Base-by-base conservation (phyloP, 2,113 vertebrate genomes). In the Grammomys dolichurus region DNA sequence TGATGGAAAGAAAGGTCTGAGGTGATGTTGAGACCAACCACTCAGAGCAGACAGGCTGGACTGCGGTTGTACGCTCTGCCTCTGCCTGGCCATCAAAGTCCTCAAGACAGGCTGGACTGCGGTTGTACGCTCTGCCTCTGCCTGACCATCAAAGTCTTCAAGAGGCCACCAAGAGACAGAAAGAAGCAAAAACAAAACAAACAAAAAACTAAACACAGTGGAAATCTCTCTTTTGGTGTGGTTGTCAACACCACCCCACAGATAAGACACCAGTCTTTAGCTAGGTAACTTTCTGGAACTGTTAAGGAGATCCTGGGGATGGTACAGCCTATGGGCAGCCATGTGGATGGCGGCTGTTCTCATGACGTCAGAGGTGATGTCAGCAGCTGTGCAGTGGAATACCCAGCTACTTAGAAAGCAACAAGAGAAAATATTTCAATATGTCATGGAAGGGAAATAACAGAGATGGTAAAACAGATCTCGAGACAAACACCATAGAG, bases 381-480 rank as follows among this genome's bases (percentile, higher is more conserved):
- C 56, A 82, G 80, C 36, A 82, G 56, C 36, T 7, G 7, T 60
- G 80, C n/a, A 82, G 56, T 40, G 22, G 36, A 26, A 40, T 60
- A 24, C 54, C 78, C 36, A 60, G 54, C 54, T 60, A 82, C 36
- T 16, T 8, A 82, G 36, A 56, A 82, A 60, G 80, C 56, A 82
- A 7, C 8, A 40, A 40, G 36, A 81, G 24, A 54, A 80, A 22
- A 80, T 22, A 80, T 58, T n/a, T 43, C 40, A 75, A 7, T 51
- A 51, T 63, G 24, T 26, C 33, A 40, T 60, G 58, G 26, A 46
- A n/a, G 82, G 7, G 40, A 75, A 93, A 93, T 65, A 77, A 86
- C 86, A 93, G 63, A 97, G 70, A 65, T 26, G 43, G 24, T 54
- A 93, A 89, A 94, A 70, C 69, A 51, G 48, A 75, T 91, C 58